phyloP scores from a whole-genome alignment of 2,888 invertebrate species.

The Clostera curtula region DNA sequence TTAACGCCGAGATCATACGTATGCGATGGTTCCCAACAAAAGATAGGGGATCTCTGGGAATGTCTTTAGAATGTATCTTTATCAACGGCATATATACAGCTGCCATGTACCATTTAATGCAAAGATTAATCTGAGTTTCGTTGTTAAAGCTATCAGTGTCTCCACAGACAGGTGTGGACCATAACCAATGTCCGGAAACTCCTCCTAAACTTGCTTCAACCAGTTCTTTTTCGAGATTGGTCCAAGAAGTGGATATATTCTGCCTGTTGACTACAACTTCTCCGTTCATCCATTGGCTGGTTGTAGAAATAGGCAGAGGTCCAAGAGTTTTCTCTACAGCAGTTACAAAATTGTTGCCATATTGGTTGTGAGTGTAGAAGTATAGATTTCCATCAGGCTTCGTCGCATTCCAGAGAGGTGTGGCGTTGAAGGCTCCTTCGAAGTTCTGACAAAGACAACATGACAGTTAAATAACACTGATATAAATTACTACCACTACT shows the following conservation, averaged over 20 bases:
- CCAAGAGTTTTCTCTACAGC: constrained; percentile 34
- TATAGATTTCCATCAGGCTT: constrained; percentile 36
- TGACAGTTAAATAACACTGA: too few species aligned
- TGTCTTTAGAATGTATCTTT: constrained; percentile 58
- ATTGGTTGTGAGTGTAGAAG: constrained; percentile 70
- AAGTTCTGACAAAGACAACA: too few species aligned
- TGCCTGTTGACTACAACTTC: constrained; percentile 54
- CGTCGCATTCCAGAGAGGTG: constrained; percentile 68
- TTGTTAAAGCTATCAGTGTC: constrained; percentile 57
- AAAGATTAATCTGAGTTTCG: constrained; percentile 59
- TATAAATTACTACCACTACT: too few species aligned
- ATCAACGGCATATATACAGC: constrained; percentile 78
- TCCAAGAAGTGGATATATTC: constrained; percentile 75
- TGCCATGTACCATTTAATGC: constrained; percentile 81
- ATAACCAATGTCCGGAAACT: constrained; percentile 61
- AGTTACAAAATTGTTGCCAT: constrained; percentile 64
- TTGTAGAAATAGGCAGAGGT: constrained; percentile 30
- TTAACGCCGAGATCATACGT: constrained; percentile 57
- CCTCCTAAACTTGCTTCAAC: constrained; percentile 64
- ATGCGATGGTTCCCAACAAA: constrained; percentile 56
- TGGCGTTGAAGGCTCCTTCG: constrained; percentile 53
- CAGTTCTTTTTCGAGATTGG: constrained; percentile 66
- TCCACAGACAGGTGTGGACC: constrained; percentile 75
- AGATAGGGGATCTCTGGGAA: constrained; percentile 56
- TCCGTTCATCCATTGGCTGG: constrained; percentile 48